phyloP scores from a whole-genome alignment of 2,888 invertebrate genomes.

The Caenorhabditis sulstoni region DNA sequence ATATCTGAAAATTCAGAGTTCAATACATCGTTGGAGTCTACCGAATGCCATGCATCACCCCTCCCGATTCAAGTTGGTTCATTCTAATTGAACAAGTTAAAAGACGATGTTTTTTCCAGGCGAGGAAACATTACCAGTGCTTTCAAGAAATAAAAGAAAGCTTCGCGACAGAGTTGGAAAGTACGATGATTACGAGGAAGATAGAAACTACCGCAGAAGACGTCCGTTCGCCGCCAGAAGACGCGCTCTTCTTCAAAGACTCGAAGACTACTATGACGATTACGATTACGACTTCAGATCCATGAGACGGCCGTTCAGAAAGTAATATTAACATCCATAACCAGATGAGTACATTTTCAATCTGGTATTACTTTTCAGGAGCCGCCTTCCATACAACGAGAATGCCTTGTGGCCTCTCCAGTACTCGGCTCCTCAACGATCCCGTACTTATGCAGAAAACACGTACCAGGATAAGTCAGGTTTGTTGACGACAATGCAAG shows the following conservation, averaged over 20 bases:
- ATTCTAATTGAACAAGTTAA: too few species aligned
- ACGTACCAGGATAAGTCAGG: constrained; percentile 48
- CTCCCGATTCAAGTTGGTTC: constrained; percentile 33
- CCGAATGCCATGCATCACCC: constrained; percentile 65
- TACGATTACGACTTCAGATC: constrained; percentile 57
- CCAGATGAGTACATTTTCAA: too few species aligned
- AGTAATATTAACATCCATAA: constrained; percentile 15
- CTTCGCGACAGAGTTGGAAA: constrained; percentile 54
- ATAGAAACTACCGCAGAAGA: constrained; percentile 39
- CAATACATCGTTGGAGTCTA: constrained; percentile 73
- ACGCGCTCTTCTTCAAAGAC: constrained; percentile 52
- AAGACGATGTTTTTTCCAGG: constrained; percentile 25
- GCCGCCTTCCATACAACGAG: constrained; percentile 48
- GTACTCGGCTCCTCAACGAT: constrained; percentile 48
- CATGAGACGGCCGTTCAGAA: constrained; percentile 50
- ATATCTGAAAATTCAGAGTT: constrained; percentile 63
- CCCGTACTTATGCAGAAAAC: constrained; percentile 38
- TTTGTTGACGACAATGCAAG: constrained; percentile 44
- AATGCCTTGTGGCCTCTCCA: constrained; percentile 68
- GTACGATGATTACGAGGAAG: constrained; percentile 51
- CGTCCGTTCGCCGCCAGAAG: constrained; percentile 49
- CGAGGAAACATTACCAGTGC: constrained; percentile 51
- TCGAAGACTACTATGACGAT: constrained; percentile 63
- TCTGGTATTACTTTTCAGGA: constrained; percentile 44
- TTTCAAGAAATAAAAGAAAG: constrained; percentile 57